Conservation (phyloP, 2,888 invertebrate species). For the Myopa tessellatipennis region DNA sequence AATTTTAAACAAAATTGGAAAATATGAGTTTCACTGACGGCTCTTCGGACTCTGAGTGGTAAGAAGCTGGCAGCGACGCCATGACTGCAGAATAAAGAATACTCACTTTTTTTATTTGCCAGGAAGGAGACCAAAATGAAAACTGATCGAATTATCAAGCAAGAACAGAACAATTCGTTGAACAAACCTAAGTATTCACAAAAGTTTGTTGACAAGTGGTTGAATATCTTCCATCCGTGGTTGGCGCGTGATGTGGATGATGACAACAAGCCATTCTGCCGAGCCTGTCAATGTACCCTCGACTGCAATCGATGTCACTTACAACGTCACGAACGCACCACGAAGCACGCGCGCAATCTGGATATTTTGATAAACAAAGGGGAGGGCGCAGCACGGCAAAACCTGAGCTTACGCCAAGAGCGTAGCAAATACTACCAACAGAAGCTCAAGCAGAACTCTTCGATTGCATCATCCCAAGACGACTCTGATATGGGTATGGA, state of each 20-base stretch:
- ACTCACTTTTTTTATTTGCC: not conserved
- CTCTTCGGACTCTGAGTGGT: slow-evolving; percentile 63
- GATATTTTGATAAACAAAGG: slow-evolving; percentile 59
- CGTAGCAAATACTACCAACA: slow-evolving; percentile 63
- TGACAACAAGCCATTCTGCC: slow-evolving; percentile 62
- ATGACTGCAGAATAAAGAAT: not conserved
- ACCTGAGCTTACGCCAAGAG: slow-evolving; percentile 59
- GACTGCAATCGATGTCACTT: slow-evolving; percentile 65
- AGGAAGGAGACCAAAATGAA: slow-evolving; percentile 62
- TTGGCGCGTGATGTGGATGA: slow-evolving; percentile 57
- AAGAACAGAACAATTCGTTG: slow-evolving; percentile 41
- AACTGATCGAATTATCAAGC: slow-evolving; percentile 50
- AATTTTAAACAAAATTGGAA: not conserved
- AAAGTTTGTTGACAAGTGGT: slow-evolving; percentile 64
- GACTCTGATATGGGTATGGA: slow-evolving; percentile 48
- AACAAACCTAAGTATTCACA: slow-evolving; percentile 60
- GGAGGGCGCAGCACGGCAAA: slow-evolving; percentile 57
- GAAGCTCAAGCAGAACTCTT: slow-evolving; percentile 50
- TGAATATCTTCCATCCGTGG: slow-evolving; percentile 64
- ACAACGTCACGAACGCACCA: slow-evolving; percentile 61
- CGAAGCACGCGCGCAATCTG: slow-evolving; percentile 61
- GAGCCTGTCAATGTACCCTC: slow-evolving; percentile 60
- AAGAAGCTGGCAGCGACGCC: slow-evolving; percentile 44
- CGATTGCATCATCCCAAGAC: slow-evolving; percentile 48
- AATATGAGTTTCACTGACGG: slow-evolving; percentile 62